Evolutionary conservation across 1,140 invertebrate species (phyloP), one percentile per base, ranked within the genome.

Genomic region (Globodera rostochiensis): DNA sequence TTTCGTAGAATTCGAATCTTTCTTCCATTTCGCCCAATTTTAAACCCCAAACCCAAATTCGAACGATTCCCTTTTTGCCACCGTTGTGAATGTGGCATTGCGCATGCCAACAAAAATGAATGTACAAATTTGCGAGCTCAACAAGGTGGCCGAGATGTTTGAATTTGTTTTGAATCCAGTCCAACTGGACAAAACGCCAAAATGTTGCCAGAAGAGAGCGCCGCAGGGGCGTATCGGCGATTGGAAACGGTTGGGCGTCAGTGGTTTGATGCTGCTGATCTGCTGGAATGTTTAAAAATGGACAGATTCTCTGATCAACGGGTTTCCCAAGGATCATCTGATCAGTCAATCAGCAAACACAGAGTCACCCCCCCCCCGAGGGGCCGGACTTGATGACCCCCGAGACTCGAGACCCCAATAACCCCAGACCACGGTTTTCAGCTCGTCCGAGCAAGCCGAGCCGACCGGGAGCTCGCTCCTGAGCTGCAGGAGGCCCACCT

Each of bases 91-190:
- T 6, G 19, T 64, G 57, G 57, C 57, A 64, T 64, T 64, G 57
- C 57, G 57, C 57, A 64, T 64, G 57, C 19, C 21, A 49, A 36
- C 21, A 60, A 78, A 78, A 19, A 78, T 47, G 13, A 53, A 25
- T 1, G 25, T 36, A 13, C 6, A 36, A 70, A 78, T 78, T 25
- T 5, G 50, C 19, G 6, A 15, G 46, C 45, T 47, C 13, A 78
- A 45, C 8, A n/a, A 64, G 77, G 66, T 21, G 21, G 66, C 47
- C 70, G 45, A 78, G 46, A 8, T 8, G 49, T 69, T 47, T 78
- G 49, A 78, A 78, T n/a, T 78, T 70, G 25, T 70, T 49, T 70
- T 47, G 77, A 6, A 25, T 7, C 77, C 46, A 78, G 45, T 78
- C 77, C 13, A 78, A 47, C 4, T 46, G 60, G 21, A 78, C 66